Evolutionary conservation across 2,888 invertebrate species (phyloP), one percentile per base, ranked within the genome.

Genomic region (Meteorus colon): DNA sequence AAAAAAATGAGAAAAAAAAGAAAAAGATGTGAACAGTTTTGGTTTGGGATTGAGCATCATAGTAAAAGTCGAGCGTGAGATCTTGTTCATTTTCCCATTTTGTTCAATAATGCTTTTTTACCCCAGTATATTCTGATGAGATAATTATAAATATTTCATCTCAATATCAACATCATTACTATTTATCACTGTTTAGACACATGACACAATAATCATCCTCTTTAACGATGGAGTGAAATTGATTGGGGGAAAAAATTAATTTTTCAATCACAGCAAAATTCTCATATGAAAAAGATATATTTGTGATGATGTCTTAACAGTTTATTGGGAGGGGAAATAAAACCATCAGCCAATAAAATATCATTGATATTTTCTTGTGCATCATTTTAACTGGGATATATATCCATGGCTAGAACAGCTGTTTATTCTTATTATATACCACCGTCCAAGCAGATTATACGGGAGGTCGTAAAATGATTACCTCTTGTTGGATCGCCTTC

Each of bases 371-470:
- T 86, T 81, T 67, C 74, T 78, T 76, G 74, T 60, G 59, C 68
- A 70, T 74, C 37, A 55, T 67, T 74, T 76, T 80, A 74, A 81
- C 81, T 79, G 77, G 80, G 79, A 82, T 80, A 82, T 70, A 77
- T 75, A 76, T 71, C 55, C 69, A 74, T 48, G 69, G 79, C 81
- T 84, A 84, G 82, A 85, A 84, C 82, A 84, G 80, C 84, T 84
- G 84, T 87, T 86, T 85, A 86, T 86, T 84, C 82, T 81, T 82
- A 84, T 86, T 86, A 84, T 82, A 82, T 79, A 82, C 82, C 80
- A 78, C 78, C 77, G 76, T 73, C 75, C 78, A 78, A 78, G 75
- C 31, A 84, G 81, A 84, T 86, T 85, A 85, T 81, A 84, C 84
- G 81, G 82, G 82, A 83, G 82, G 82, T 85, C 83, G 83, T 82